Base-by-base conservation (phyloP, 2,113 vertebrate genomes). In the Petaurus breviceps region DNA sequence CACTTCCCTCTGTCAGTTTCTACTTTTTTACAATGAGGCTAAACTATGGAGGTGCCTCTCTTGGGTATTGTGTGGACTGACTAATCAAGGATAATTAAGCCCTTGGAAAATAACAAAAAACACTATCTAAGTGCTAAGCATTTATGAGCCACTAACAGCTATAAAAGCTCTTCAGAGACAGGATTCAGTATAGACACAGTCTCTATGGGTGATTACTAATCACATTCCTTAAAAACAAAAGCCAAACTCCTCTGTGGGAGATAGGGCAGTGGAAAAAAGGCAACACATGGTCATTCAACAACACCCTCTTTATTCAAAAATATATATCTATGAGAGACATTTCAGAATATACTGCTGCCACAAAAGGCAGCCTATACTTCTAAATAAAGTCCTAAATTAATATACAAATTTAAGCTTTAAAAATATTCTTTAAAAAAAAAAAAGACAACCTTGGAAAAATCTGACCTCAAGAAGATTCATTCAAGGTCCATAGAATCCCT, bases 261-360 rank as follows among this genome's bases (percentile, higher is more conserved):
- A 51, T 24, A 25, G 46, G 68, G 1, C 0, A 26, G 91, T 2
- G 94, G 53, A 91, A 93, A 95, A 94, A 94, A 95, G 53, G 43
- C 55, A 96, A 52, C 90, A 89, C 97, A 37, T 47, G 16, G 3
- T 91, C 96, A 5, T 96, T 98, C 96, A 99, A 98, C 61, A 98
- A 98, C 98, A 99, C 98, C 98, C 98, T 98, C 98, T 99, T 99
- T 99, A 99, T 99, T 99, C 98, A 99, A 99, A 99, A 99, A 99
- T 99, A 99, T 97, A 99, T 98, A 98, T 99, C 98, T 99, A 98
- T 99, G 98, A 98, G 98, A 99, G 98, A 99, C 98, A 98, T 98
- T 98, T 98, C 98, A 99, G 99, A 99, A 99, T 99, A 99, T 98
- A 99, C 98, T 98, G 98, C 99, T 97, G 98, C 92, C 98, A 61